phyloP scores from a whole-genome alignment of 2,797 vertebrate species.

The Hydrocynus forskahlii region DNA sequence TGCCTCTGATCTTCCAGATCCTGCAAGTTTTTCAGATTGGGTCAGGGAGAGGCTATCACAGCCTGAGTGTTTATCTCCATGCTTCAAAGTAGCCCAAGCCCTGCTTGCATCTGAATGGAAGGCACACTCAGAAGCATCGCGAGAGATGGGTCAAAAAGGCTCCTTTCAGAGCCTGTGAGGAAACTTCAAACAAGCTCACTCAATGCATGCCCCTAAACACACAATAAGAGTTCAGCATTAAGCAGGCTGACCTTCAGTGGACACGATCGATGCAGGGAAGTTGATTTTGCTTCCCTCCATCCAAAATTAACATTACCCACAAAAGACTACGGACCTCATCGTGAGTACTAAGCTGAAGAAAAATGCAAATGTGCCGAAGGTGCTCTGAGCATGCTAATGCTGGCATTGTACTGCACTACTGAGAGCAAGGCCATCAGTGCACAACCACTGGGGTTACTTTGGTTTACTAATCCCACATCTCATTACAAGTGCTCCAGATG shows the following conservation, averaged over 20 bases:
- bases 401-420: not conserved
- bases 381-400: constrained; percentile 35
- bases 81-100: constrained; percentile 5
- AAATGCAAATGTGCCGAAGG: constrained; percentile 38
- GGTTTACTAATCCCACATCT: not conserved
- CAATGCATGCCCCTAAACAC: not conserved
- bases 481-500: constrained; percentile 10
- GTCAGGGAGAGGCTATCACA: constrained; percentile 19
- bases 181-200: not conserved
- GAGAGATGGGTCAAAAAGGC: constrained; percentile 1
- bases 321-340: constrained; percentile 30
- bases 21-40: constrained; percentile 4
- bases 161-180: not conserved
- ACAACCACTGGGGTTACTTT: not conserved
- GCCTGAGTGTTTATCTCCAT: constrained; percentile 21
- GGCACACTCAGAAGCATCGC: not conserved
- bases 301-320: constrained; percentile 29
- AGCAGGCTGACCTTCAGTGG: constrained; percentile 15
- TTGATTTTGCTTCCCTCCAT: constrained; percentile 16
- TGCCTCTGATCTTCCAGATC: constrained; percentile 16
- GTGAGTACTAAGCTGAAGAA: constrained; percentile 25
- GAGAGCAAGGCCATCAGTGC: not conserved
- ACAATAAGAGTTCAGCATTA: not conserved
- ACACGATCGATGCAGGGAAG: constrained; percentile 27
- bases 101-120: constrained; percentile 12